Base-by-base conservation (phyloP, 1,140 invertebrate species). In the Hyles vespertilio region DNA sequence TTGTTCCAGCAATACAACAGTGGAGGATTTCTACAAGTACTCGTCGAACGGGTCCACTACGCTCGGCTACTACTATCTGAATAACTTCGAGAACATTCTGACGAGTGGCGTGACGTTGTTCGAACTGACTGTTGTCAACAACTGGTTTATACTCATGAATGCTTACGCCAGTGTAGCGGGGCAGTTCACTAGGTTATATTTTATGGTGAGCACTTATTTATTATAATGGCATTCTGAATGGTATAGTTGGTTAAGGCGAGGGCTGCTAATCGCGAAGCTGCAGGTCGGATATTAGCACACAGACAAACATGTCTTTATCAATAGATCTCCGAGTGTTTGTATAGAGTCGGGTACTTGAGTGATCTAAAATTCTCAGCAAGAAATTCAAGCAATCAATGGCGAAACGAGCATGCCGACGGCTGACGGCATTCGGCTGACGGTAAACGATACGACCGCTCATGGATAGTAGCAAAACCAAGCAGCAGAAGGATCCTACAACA, bases 91-190 rank as follows among this genome's bases (percentile, higher is more conserved):
- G 66, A 93, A 95, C 85, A 81, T 95, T 5, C 85, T 94, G 61
- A 92, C 92, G 9, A 94, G 93, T 71, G 91, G 90, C 73, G 95
- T 98, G 53, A 97, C 96, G 0, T 84, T 98, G 54, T 98, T 98
- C 89, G 96, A 98, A 87, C 88, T 98, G 63, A 97, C 96, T 4
- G 95, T 97, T 11, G 95, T 97, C 36, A 97, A 97, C 86, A 97
- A 97, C 81, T 95, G 94, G 94, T 96, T 95, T 81, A 95, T 97
- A 57, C 92, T 96, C n/a, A 98, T 98, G 96, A 95, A 97, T 78
- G 95, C 95, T 9, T 97, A 95, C 83, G 95, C 95, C 1, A 87
- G 91, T 32, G 93, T 94, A 3, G 91, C 92, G 5, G 91, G 92
- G 5, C 90, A 91, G 77, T 93, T 92, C 69, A 94, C 93, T 57